These are phyloP conservation scores for Cremastinae sp. DNA, from an alignment of 2,888 invertebrate genomes.

Conservation along the genomic window DNA sequence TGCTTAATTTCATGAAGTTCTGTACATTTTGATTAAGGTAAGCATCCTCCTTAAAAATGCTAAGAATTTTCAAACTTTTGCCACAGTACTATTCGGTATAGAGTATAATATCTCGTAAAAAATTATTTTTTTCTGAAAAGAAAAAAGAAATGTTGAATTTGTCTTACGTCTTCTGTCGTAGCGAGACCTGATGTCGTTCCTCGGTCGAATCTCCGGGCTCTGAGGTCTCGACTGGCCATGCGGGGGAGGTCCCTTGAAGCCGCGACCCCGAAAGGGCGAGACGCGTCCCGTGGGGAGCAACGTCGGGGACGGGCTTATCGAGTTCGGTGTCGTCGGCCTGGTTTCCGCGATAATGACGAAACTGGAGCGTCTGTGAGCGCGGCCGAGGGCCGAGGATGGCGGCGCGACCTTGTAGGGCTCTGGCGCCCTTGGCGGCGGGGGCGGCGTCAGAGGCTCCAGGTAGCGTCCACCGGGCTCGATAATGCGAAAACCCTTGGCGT, in stretches of 20 bases:
- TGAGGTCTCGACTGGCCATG: conserved; percentile 82
- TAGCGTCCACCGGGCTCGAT: conserved; percentile 67
- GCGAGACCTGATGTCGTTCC: conserved; percentile 48
- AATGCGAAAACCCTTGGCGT: conserved; percentile 70
- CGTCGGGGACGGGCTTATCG: conserved; percentile 81
- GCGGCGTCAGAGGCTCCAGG: conserved; percentile 64
- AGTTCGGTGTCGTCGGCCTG: conserved; percentile 80
- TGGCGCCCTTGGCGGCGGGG: conserved; percentile 76
- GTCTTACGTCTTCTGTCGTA: conserved; percentile 69
- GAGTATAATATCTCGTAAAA: too few relatives aligned
- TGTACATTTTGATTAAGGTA: too few relatives aligned
- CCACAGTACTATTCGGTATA: too few relatives aligned
- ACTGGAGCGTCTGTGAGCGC: conserved; percentile 85
- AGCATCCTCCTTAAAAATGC: too few relatives aligned
- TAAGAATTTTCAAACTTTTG: too few relatives aligned
- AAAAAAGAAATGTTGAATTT: too few relatives aligned
- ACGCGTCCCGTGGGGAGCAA: conserved; percentile 80
- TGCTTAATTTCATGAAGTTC: too few relatives aligned
- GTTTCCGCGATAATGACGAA: conserved; percentile 86
- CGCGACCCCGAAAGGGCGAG: conserved; percentile 85
- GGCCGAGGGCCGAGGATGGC: conserved; percentile 79
- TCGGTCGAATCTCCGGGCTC: conserved; percentile 79
- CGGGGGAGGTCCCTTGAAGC: conserved; percentile 81
- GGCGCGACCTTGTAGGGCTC: conserved; percentile 77
- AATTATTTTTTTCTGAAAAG: too few relatives aligned